Evolutionary conservation across 2,888 invertebrate genomes (phyloP).

Genomic region (Syrista parreyssii): DNA sequence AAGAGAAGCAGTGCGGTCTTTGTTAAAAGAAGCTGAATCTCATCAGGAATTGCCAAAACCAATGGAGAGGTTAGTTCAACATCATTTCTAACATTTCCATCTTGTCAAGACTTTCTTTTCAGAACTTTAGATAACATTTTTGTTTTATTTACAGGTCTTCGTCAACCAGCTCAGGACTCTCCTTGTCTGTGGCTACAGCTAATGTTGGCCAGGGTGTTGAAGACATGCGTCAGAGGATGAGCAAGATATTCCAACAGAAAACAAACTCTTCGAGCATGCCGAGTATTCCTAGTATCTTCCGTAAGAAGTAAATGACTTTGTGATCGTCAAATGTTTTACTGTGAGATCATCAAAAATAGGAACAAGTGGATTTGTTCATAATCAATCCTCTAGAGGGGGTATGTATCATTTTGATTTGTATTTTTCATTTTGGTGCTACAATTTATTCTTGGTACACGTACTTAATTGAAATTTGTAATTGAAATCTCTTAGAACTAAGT

Average conservation of each 20-base stretch:
- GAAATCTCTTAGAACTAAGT: not conserved
- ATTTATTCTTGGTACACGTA: not conserved
- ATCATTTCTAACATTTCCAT: not conserved
- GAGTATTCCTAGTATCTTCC: conserved; percentile 56
- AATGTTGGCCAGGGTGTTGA: conserved; percentile 70
- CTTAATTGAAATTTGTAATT: not conserved
- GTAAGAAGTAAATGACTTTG: conserved; percentile 50
- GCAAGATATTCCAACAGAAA: conserved; percentile 71
- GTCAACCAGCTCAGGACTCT: conserved; percentile 57
- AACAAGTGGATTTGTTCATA: not conserved
- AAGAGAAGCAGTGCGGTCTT: conserved; percentile 67
- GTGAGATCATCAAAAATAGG: not conserved
- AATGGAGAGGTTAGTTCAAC: conserved; percentile 55
- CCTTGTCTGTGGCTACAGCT: conserved; percentile 60
- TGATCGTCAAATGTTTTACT: not conserved
- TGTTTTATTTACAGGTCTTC: conserved; percentile 44
- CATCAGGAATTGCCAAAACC: conserved; percentile 60
- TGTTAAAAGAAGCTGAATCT: conserved; percentile 70
- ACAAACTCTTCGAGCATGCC: conserved; percentile 52
- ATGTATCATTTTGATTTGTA: not conserved
- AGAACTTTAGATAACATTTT: conserved; percentile 12
- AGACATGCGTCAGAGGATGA: conserved; percentile 72
- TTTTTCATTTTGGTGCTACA: not conserved
- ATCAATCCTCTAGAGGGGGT: not conserved
- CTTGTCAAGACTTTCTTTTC: not conserved